Evolutionary conservation across 2,113 vertebrate genomes (phyloP), one percentile per base, ranked within the genome.

Genomic region (Rhadina sibilatrix): DNA sequence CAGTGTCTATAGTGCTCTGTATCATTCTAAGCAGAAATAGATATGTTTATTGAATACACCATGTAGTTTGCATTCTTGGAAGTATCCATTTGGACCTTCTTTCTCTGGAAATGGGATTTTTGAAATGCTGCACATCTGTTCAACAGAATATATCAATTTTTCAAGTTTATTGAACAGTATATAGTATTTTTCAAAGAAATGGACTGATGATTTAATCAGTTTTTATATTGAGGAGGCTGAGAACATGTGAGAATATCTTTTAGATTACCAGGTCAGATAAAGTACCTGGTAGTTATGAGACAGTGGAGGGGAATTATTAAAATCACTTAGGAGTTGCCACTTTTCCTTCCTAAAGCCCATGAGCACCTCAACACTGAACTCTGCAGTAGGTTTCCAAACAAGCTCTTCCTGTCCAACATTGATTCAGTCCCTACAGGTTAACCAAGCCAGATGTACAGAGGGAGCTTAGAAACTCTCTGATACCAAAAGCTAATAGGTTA

Each of bases 11-110:
- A 96, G 75, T 82, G 64, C 63, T 97, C 92, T 6, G 8, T 93
- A 52, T 85, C 38, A 87, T 88, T 56, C 80, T 87, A 83, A 95
- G 86, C 92, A 94, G 91, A 97, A 94, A 96, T 78, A 96, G 93
- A 92, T 89, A 76, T 20, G 37, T 96, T 77, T 96, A 38, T 87
- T 96, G 90, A 83, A 93, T 97, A 75, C 35, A 69, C 22, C 53
- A 69, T 94, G 37, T 93, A 59, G 64, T 90, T 81, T 87, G 27
- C n/a, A 27, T 85, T 70, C 53, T 87, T 85, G 44, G 50, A 95
- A 95, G 61, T 89, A 90, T 68, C 79, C 54, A 76, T 87, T 92
- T 89, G 94, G 76, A 92, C 68, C 23, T 93, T 93, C 69, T 98
- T 64, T 87, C 50, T 89, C 22, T 82, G 82, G 66, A 92, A 94